Base-by-base conservation (phyloP, 2,888 invertebrate genomes). In the Mechanitis mazaeus region DNA sequence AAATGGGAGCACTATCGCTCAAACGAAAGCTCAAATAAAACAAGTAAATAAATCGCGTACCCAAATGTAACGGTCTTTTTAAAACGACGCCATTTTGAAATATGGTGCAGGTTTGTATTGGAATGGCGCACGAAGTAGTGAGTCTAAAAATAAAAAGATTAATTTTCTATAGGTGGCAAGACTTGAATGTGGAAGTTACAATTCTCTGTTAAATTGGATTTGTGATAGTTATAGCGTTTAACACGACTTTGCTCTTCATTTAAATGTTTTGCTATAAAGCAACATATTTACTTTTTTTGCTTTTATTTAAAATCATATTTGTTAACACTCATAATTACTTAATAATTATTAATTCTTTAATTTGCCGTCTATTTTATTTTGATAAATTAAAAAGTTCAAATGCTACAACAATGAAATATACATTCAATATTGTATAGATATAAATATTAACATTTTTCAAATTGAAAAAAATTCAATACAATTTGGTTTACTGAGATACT, bases 121-220 rank as follows among this genome's bases (percentile, higher is more conserved):
- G 79, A 69, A 67, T 70, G 71, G 68, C 75, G 77, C 85, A 84
- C 83, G 85, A 82, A 83, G 73, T 72, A 68, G 61, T 71, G 77
- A 75, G 64, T 75, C 84, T 85, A 84, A 81, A 87, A 86, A 86
- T 87, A 85, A 84, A 42, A 84, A 83, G 81, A 81, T 85, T 85
- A 85, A 87, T 86, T 86, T 83, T 80, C 84, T 79, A 76, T 81
- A 75, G 74, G 78, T 80, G 79, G 80, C 75, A 75, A 75, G 75
- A 69, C 71, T 76, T 75, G 75, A 77, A 81, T 81, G 76, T 68
- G 63, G 65, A 67, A 64, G 60, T 61, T 56, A 57, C 54, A 63
- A 60, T 66, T 61, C 60, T 61, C 58, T 59, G 35, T 65, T 65
- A 56, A 72, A 76, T 74, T 74, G 73, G 73, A 69, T 72, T 72